These are phyloP conservation scores for Zaprionus gabonicus DNA, from an alignment of 1,140 invertebrate genomes.

Conservation along the genomic window DNA sequence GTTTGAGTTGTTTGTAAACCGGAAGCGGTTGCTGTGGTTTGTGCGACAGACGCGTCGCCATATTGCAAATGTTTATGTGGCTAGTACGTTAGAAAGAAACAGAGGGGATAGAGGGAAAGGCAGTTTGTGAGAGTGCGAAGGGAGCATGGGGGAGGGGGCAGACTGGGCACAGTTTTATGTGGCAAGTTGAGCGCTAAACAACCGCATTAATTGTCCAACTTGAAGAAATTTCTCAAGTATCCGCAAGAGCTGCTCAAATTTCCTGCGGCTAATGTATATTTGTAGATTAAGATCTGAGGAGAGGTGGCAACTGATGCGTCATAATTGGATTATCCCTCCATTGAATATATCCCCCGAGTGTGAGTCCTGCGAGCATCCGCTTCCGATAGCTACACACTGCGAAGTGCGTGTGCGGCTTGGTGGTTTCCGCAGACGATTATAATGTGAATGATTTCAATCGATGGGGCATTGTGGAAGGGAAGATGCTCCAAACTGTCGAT, in stretches of 20 bases:
- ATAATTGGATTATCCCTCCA: background rate
- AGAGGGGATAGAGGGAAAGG: background rate
- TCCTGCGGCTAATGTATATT: background rate
- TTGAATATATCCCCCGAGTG: background rate
- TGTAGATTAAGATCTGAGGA: background rate
- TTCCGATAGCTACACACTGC: background rate
- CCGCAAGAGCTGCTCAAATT: background rate
- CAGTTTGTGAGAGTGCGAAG: background rate
- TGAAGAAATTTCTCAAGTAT: conserved; percentile 4
- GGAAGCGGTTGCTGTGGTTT: conserved; percentile 47
- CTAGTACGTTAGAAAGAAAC: conserved; percentile 5
- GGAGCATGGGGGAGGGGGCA: background rate
- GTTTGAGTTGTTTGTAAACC: conserved; percentile 36
- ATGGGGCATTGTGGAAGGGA: background rate
- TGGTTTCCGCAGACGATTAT: background rate
- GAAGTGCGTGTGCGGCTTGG: background rate
- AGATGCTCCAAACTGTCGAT: too few species aligned
- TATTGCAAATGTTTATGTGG: conserved; percentile 74
- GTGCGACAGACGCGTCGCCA: conserved; percentile 57
- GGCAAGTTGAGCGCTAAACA: conserved; percentile 14
- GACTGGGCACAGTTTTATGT: conserved; percentile 1
- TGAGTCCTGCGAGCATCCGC: background rate
- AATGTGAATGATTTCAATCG: background rate
- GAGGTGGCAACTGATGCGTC: background rate
- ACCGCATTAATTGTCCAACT: conserved; percentile 25